Base-by-base conservation (phyloP, 2,888 invertebrate species). In the Lampropteryx suffumata region DNA sequence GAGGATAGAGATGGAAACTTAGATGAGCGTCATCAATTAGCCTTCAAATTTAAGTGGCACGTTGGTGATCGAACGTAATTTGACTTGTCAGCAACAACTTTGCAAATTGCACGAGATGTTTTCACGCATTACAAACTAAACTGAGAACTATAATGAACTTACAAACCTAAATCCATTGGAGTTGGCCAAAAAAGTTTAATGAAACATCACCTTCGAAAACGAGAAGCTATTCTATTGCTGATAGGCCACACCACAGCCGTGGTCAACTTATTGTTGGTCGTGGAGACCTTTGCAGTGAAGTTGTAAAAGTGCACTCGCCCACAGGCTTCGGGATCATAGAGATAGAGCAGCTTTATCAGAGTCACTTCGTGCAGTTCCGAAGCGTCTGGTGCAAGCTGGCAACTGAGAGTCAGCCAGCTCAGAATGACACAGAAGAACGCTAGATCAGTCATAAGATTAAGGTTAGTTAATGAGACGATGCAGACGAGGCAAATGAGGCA, bases 261-360 rank as follows among this genome's bases (percentile, higher is more conserved):
- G 1, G 64, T 54, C 0, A 55, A 8, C 5, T 51, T 30, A 1
- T 28, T 51, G 0, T 67, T 52, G 1, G 64, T 45, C 1, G 44
- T 17, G 5, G 30, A 46, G 0, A 47, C 7, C 1, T 57, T 55
- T 0, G 61, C 48, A 0, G 84, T 83, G 55, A 81, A 66, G 62
- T 89, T 89, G 61, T 86, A 89, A 65, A 84, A 82, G 43, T 73
- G 69, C 2, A 82, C 53, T 7, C 73, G 62, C 0, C 71, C 79
- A 41, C 89, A 89, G 0, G 79, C 74, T 4, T 62, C 69, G 11
- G 89, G 89, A 46, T 90, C 89, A 57, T 85, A 82, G 0, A 89
- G 62, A 51, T 89, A 90, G 1, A 88, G 56, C 3, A 88, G 61
- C 56, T 89, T 89, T 24, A 81, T 67, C 7, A 88, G 57, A 0